Percentiles rank a stretch among this genome's conserved stretches.
Evolutionary conservation across 2,113 vertebrate species (phyloP).

Genomic region (Mormyrus iriodes): DNA sequence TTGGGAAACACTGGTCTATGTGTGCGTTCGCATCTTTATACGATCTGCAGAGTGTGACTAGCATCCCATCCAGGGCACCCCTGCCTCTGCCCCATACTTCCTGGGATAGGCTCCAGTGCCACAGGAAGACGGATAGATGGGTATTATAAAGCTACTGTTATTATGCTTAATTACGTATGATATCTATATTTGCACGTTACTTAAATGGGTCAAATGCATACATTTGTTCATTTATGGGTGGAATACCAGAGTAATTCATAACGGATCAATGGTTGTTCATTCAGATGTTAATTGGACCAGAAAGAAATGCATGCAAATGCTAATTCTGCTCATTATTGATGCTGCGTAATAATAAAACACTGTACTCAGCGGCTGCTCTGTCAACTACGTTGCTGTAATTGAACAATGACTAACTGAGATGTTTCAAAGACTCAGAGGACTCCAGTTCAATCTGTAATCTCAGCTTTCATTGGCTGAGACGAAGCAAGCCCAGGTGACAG

Average conservation of each 20-base stretch:
- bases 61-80: background rate
- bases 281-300: constrained; percentile 7
- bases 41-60: background rate
- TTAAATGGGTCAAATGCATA: background rate
- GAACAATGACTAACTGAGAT: background rate
- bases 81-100: background rate
- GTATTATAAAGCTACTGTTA: background rate
- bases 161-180: background rate
- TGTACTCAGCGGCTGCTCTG: background rate
- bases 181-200: background rate
- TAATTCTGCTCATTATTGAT: constrained; percentile 1
- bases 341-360: background rate
- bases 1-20: background rate
- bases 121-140: background rate
- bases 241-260: background rate
- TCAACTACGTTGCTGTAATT: background rate
- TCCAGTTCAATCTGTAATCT: background rate
- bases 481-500: background rate
- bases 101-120: background rate
- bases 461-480: background rate
- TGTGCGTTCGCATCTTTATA: background rate
- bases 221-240: background rate
- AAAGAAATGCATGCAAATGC: background rate
- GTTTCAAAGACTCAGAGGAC: background rate
- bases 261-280: background rate